Evolutionary conservation across 2,888 invertebrate genomes (phyloP), one percentile per base, ranked within the genome.

Genomic region (Ormyrus labotus): DNA sequence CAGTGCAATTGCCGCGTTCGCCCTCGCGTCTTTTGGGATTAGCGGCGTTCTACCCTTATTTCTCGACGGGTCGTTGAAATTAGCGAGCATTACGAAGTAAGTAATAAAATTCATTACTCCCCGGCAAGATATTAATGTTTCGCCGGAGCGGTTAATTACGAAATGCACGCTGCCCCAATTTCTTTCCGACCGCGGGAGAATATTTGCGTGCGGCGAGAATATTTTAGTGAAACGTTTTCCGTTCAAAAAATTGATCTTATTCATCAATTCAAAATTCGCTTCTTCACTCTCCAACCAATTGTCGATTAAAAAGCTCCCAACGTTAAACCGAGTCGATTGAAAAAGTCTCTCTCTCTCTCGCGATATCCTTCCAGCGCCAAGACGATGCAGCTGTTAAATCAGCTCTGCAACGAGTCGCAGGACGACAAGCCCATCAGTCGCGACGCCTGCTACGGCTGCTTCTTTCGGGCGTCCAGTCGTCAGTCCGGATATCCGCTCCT

Each of bases 391-490:
- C 89, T 94, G 74, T 88, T 94, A 9, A 94, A 93, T 86, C 89
- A 94, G 80, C 92, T 94, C 81, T 94, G 94, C 87, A 94, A 93
- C 85, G 93, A 93, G 57, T 93, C 94, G n/a, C 94, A 94, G 88
- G 93, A 92, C 13, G 92, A 92, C 1, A 92, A 93, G 83, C 90
- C 92, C 5, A 92, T 93, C 55, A 84, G 90, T 78, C 92, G 94
- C 80, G 94, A 94, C 89, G 93, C 93, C 11, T 94, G 94, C 85
- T 93, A 94, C 82, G 92, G 93, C 45, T 94, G 94, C 86, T 94
- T 94, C 87, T 92, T 92, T 80, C 90, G 92, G 83, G 93, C 93
- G 3, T 93, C 93, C 63, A 86, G 84, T 77, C 84, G 85, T 81
- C 83, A 86, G 9, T 74, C 85, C 45, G 87, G 87, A 72, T 89